phyloP scores from a whole-genome alignment of 1,140 invertebrate species.

The Polypedilum vanderplanki region DNA sequence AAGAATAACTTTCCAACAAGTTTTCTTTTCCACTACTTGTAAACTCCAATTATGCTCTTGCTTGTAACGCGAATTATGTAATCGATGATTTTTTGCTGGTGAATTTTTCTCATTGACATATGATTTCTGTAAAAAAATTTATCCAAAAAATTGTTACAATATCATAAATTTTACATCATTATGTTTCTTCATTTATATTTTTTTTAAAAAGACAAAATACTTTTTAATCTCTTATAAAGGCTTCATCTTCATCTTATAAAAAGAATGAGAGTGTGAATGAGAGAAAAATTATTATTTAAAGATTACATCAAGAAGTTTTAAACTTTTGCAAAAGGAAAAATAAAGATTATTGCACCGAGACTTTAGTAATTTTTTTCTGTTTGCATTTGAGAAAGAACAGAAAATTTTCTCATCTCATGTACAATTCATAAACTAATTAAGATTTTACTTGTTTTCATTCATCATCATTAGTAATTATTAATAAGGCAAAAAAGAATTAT shows the following conservation, averaged over 20 bases:
- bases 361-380: neutral
- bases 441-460: neutral
- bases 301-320: neutral
- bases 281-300: neutral
- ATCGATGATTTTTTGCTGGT: neutral
- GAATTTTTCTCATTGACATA: neutral
- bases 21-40: neutral
- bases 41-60: neutral
- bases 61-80: neutral
- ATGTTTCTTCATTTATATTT: neutral
- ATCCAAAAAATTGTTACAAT: conserved; percentile 1
- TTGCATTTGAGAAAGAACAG: neutral
- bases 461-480: conserved; percentile 1
- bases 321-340: neutral
- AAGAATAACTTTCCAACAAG: neutral
- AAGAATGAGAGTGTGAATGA: neutral
- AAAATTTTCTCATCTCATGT: neutral
- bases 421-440: conserved; percentile 16
- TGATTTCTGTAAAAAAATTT: neutral
- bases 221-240: too few species aligned
- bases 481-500: conserved; percentile 16
- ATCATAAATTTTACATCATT: neutral
- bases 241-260: neutral
- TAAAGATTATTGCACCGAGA: neutral
- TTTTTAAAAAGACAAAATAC: neutral